Percentiles rank a stretch among this genome's conserved stretches.
These are phyloP conservation scores for Clarias platycephalus DNA, from an alignment of 2,797 vertebrate species.

Conservation along the genomic window DNA sequence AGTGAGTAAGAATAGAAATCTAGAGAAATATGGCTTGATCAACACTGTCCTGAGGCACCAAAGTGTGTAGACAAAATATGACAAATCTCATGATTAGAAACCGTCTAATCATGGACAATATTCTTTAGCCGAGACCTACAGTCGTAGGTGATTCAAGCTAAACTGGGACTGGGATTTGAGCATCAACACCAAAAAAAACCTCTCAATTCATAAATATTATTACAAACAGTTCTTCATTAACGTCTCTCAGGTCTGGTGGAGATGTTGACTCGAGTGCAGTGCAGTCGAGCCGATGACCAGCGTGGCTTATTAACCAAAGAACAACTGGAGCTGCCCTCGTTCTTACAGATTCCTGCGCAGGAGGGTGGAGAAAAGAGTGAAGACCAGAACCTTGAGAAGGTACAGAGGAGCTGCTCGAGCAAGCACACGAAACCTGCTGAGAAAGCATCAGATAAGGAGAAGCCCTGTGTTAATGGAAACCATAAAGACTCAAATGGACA, in stretches of 20 bases:
- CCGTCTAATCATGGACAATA: too few relatives aligned
- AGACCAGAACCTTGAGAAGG: neutral
- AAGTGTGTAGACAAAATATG: neutral
- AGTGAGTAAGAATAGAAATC: too few relatives aligned
- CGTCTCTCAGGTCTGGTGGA: slow-evolving; percentile 82
- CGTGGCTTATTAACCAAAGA: slow-evolving; percentile 92
- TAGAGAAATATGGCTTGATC: neutral
- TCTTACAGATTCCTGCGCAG: slow-evolving; percentile 80
- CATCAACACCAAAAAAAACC: too few relatives aligned
- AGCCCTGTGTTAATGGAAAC: neutral
- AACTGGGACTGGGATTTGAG: neutral
- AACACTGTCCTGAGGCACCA: neutral
- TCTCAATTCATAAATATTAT: neutral
- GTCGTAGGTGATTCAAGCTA: neutral
- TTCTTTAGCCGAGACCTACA: too few relatives aligned
- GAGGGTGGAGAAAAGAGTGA: neutral
- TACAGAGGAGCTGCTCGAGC: slow-evolving; percentile 10
- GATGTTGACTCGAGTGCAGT: slow-evolving; percentile 86
- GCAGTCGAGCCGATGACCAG: slow-evolving; percentile 88
- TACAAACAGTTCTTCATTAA: neutral
- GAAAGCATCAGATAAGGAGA: neutral
- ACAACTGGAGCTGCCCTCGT: slow-evolving; percentile 87
- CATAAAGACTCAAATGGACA: slow-evolving; percentile 14
- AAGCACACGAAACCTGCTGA: slow-evolving; percentile 1
- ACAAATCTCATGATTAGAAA: neutral